Conservation (phyloP, 2,888 invertebrate genomes). For the Lordiphosa fenestrarum region DNA sequence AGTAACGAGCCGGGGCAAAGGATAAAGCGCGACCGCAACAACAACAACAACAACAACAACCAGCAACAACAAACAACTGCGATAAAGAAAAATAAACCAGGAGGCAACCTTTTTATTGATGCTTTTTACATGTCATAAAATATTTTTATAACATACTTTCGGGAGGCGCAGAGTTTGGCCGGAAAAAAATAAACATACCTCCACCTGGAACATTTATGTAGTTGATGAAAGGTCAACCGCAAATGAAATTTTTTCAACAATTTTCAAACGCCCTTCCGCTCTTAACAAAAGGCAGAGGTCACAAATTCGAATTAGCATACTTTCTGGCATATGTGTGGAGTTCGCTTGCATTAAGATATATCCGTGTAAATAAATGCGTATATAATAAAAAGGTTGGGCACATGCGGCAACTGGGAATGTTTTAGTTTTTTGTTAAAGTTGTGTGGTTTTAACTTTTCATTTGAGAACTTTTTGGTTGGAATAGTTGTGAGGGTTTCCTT, state of each 20-base stretch:
- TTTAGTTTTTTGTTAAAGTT: slow-evolving; percentile 12
- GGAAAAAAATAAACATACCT: slow-evolving; percentile 50
- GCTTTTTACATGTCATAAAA: slow-evolving; percentile 71
- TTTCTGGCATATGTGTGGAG: slow-evolving; percentile 6
- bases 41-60: slow-evolving; percentile 27
- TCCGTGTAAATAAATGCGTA: slow-evolving; percentile 17
- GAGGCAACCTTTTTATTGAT: slow-evolving; percentile 62
- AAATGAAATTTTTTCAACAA: slow-evolving; percentile 53
- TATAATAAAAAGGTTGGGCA: slow-evolving; percentile 20
- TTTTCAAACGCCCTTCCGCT: slow-evolving; percentile 40
- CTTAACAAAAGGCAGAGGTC: slow-evolving; percentile 7
- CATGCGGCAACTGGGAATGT: slow-evolving; percentile 20
- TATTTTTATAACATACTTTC: slow-evolving; percentile 71
- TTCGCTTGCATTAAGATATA: slow-evolving; percentile 16
- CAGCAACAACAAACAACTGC: slow-evolving; percentile 32
- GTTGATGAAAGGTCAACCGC: slow-evolving; percentile 47
- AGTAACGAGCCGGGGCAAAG: slow-evolving; percentile 52
- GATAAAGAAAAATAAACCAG: slow-evolving; percentile 41
- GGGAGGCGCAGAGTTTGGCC: slow-evolving; percentile 4
- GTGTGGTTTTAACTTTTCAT: slow-evolving; percentile 7
- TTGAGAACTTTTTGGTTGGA: slow-evolving; percentile 4
- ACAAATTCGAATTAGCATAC: slow-evolving; percentile 11
- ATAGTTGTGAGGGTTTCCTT: slow-evolving; percentile 1
- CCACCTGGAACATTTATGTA: slow-evolving; percentile 18
- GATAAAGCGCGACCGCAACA: slow-evolving; percentile 54